Evolutionary conservation across 2,888 invertebrate species (phyloP).

Genomic region (Andrena haemorrhoa): DNA sequence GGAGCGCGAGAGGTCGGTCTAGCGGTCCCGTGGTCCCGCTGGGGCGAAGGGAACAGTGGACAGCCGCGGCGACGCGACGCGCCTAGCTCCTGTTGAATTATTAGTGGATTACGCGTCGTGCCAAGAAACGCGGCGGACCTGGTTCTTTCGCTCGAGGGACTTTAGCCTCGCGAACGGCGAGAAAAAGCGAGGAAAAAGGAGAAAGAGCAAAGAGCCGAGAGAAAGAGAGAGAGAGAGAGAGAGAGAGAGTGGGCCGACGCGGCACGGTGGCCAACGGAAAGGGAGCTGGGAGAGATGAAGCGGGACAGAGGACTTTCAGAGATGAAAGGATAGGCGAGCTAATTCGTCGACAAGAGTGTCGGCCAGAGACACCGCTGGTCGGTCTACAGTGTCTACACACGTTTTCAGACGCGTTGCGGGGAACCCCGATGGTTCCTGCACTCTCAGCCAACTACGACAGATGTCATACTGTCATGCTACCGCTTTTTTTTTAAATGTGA

Average conservation of each 20-base stretch:
- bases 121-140: constrained; percentile 46
- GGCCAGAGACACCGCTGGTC: constrained; percentile 38
- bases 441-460: no score
- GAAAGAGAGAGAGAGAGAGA: not conserved
- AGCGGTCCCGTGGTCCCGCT: not conserved
- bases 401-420: constrained; percentile 27
- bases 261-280: not conserved
- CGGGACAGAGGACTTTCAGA: constrained; percentile 9
- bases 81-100: constrained; percentile 68
- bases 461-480: no score
- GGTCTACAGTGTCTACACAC: constrained; percentile 13
- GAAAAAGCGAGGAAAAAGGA: constrained; percentile 18
- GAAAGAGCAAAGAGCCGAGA: not conserved
- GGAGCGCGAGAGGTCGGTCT: not conserved
- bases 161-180: constrained; percentile 44
- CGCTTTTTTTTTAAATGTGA: no score
- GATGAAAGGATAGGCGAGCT: constrained; percentile 50
- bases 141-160: constrained; percentile 45
- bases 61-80: constrained; percentile 1
- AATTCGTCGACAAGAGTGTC: constrained; percentile 55
- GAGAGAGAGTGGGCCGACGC: not conserved
- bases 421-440: not conserved
- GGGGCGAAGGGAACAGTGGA: constrained; percentile 12
- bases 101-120: constrained; percentile 72
- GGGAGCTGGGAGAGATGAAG: not conserved